These are phyloP conservation scores for Barbus barbus DNA, from an alignment of 2,113 vertebrate species.

Conservation along the genomic window DNA sequence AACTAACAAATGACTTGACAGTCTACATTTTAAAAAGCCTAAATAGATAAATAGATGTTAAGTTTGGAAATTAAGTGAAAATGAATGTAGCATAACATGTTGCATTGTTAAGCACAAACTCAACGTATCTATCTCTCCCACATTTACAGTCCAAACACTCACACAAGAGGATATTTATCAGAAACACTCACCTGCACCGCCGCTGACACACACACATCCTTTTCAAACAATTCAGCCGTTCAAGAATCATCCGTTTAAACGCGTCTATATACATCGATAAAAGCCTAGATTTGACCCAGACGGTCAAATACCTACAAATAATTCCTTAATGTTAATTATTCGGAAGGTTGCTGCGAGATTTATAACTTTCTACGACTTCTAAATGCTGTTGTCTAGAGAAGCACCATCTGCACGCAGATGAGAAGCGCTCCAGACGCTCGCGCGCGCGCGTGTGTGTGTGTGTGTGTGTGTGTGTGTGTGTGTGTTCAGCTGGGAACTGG, in stretches of 20 bases:
- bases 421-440: conserved; percentile 72
- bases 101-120: neutral
- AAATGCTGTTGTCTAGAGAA: neutral
- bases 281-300: conserved; percentile 52
- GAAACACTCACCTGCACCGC: conserved; percentile 77
- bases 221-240: conserved; percentile 80
- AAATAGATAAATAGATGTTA: too few species aligned
- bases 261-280: conserved; percentile 82
- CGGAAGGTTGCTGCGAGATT: neutral
- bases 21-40: too few species aligned
- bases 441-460: too few species aligned
- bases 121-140: conserved; percentile 9
- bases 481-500: conserved; percentile 65
- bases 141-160: conserved; percentile 32
- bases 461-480: conserved; percentile 41
- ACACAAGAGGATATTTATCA: conserved; percentile 57
- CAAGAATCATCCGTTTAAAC: conserved; percentile 79
- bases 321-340: neutral
- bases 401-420: conserved; percentile 50
- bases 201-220: conserved; percentile 82
- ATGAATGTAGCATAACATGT: neutral
- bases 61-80: too few species aligned
- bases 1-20: too few species aligned
- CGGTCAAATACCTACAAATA: conserved; percentile 10
- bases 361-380: conserved; percentile 23